Base-by-base conservation (phyloP, 37 sponge, comb jelly and placozoan species). In the Lycopodina hypogea region DNA sequence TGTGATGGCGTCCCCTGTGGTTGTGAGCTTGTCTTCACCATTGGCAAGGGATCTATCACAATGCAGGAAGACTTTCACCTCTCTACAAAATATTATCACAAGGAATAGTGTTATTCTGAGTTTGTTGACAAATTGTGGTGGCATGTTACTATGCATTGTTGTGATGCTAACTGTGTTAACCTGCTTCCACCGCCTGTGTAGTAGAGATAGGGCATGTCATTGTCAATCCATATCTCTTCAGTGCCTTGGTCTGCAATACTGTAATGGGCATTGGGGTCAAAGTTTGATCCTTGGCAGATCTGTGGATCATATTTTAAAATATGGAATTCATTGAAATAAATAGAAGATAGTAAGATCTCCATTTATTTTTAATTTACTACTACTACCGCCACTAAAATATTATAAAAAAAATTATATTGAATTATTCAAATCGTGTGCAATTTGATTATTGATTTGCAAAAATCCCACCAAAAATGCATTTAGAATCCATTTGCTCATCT, bases 171-270 rank as follows among this genome's bases (percentile, higher is more conserved):
- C n/a, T n/a, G n/a, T n/a, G n/a, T 1, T 30, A 18, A 75, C 75
- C 75, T 75, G 7, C 1, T 7, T 38, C 23, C 40, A 11, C n/a
- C n/a, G 1, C 75, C 75, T 22, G 75, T 75, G 39, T 75, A 75
- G 39, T 36, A 75, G 30, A 75, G 36, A 34, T 75, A 75, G 22
- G 22, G 29, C 21, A 36, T 60, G 4, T 72, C 55, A 30, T 29
- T 18, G 14, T 58, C 75, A 36, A 33, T 58, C 58, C 59, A 57
- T 7, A 75, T 59, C 40, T 57, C 33, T 18, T 75, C 75, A 38
- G 57, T 75, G 37, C 75, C 75, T 53, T 56, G 19, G 35, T 56
- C 75, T 53, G 58, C 75, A 64, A 77, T 63, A 3, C 23, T 28
- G 61, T 45, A 64, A 41, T 39, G 14, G 28, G 9, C 18, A 73